These are phyloP conservation scores for Galbula dea DNA, from an alignment of 2,113 vertebrate genomes.

Conservation along the genomic window DNA sequence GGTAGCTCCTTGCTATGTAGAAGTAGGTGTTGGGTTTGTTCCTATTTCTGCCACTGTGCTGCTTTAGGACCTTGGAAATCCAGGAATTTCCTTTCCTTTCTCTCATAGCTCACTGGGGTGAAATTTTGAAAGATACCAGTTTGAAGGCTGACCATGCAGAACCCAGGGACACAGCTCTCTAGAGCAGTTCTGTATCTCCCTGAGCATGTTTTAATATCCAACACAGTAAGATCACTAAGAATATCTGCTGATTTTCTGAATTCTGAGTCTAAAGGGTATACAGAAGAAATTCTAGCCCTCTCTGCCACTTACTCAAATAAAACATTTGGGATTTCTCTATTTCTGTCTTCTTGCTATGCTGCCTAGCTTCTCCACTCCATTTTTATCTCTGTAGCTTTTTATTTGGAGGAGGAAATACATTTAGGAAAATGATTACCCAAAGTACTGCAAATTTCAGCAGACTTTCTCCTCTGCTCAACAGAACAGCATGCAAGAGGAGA, in stretches of 20 bases:
- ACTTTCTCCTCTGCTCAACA: not conserved
- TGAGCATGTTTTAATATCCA: not conserved
- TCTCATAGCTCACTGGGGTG: rapidly evolving
- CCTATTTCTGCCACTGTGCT: not conserved
- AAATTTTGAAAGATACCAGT: not conserved
- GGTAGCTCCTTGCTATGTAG: not conserved
- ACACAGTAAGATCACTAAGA: not conserved
- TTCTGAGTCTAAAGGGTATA: not conserved
- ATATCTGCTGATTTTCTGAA: not conserved
- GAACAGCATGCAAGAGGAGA: not conserved
- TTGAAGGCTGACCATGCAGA: not conserved
- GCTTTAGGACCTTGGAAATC: not conserved
- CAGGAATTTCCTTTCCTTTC: not conserved
- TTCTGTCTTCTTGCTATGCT: not conserved
- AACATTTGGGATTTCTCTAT: not conserved
- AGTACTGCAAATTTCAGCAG: not conserved
- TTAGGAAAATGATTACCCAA: not conserved
- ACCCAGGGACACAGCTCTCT: not conserved
- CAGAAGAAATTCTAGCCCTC: not conserved
- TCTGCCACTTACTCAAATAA: not conserved
- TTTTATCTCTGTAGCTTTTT: not conserved
- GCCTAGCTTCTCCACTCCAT: not conserved
- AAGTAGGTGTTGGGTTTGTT: not conserved
- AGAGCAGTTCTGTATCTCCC: not conserved
- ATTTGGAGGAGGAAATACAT: not conserved